phyloP scores from a whole-genome alignment of 2,888 invertebrate species.

The Athalia rosae region DNA sequence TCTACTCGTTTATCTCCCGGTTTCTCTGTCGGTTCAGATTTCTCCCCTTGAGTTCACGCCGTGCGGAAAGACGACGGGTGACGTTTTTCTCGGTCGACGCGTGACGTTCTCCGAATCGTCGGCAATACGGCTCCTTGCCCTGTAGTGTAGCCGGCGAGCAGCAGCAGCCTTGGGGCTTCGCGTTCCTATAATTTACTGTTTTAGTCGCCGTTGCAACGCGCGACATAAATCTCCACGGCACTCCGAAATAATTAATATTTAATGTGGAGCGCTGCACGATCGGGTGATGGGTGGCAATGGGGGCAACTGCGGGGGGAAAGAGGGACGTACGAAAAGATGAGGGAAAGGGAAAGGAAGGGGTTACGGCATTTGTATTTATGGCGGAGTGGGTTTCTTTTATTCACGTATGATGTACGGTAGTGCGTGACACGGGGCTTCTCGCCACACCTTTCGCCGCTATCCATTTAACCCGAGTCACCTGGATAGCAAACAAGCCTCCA shows the following conservation, averaged over 20 bases:
- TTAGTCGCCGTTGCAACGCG: constrained; percentile 40
- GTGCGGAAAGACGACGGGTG: constrained; percentile 15
- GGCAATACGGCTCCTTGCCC: constrained; percentile 22
- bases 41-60: constrained; percentile 16
- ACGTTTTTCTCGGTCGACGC: constrained; percentile 32
- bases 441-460: constrained; percentile 41
- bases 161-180: not conserved
- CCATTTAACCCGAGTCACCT: constrained; percentile 30
- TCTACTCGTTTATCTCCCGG: constrained; percentile 11
- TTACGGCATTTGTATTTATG: constrained; percentile 46
- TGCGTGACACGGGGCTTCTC: constrained; percentile 44
- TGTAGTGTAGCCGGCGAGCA: not conserved
- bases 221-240: constrained; percentile 44
- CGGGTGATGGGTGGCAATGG: constrained; percentile 37
- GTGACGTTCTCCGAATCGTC: constrained; percentile 38
- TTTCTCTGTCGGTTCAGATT: not conserved
- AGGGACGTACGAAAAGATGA: not conserved
- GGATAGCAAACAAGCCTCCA: not conserved
- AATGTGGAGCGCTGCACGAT: constrained; percentile 46
- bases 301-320: not conserved
- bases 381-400: constrained; percentile 47
- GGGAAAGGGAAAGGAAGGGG: constrained; percentile 9
- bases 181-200: constrained; percentile 44
- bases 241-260: constrained; percentile 47
- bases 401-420: constrained; percentile 46